Evolutionary conservation across 2,113 vertebrate genomes (phyloP).

Genomic region (Lipophrys pholis): DNA sequence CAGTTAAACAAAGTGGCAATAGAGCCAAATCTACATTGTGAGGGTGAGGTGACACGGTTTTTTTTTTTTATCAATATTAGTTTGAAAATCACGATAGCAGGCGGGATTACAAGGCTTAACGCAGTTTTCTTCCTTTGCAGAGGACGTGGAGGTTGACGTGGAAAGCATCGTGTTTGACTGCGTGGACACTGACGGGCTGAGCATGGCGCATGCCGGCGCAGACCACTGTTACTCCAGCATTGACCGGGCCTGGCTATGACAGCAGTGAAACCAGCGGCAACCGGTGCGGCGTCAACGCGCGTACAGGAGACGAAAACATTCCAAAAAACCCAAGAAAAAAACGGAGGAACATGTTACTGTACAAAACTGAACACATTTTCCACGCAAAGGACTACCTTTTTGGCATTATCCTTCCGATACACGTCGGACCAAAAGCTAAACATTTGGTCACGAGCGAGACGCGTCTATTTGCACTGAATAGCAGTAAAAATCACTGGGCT

Average conservation of each 20-base stretch:
- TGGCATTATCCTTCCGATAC: constrained; percentile 30
- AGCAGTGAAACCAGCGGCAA: not conserved
- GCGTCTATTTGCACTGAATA: constrained; percentile 74
- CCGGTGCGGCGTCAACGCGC: constrained; percentile 1
- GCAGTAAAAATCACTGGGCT: constrained; percentile 69
- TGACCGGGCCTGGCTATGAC: constrained; percentile 84
- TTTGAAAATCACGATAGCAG: too few relatives aligned
- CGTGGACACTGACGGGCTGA: constrained; percentile 82
- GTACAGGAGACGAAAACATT: constrained; percentile 68
- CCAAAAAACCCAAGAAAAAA: constrained; percentile 62
- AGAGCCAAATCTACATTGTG: too few relatives aligned
- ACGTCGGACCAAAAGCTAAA: constrained; percentile 55
- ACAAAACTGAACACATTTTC: constrained; percentile 50
- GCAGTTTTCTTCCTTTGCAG: constrained; percentile 73
- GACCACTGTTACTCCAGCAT: constrained; percentile 94
- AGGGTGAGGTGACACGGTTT: too few relatives aligned
- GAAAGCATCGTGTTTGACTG: constrained; percentile 86
- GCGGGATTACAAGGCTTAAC: too few relatives aligned
- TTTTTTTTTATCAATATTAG: too few relatives aligned
- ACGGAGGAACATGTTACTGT: constrained; percentile 51
- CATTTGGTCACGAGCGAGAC: constrained; percentile 29
- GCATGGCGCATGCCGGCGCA: constrained; percentile 71
- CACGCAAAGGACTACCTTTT: constrained; percentile 13
- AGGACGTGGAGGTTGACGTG: constrained; percentile 92
- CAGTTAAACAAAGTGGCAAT: too few relatives aligned